Base-by-base conservation (phyloP, 2,888 invertebrate species). In the Drosophila picticornis region DNA sequence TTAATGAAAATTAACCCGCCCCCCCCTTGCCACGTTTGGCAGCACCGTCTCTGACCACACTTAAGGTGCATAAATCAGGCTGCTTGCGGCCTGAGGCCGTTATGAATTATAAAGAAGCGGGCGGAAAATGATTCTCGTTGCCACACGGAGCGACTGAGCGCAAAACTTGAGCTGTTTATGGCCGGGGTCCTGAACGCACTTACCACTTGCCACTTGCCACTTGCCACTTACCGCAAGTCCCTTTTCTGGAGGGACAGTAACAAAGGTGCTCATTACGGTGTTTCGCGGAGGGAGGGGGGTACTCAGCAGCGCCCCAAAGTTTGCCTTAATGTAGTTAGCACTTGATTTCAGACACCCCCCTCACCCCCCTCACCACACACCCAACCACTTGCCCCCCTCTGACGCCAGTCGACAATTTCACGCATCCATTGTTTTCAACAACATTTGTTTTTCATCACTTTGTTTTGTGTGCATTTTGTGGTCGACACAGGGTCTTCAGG, bases 371-470 rank as follows among this genome's bases (percentile, higher is more conserved):
- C 34, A 31, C 31, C 38, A 11, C 27, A 25, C 16, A 43, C 22
- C 6, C 43, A 43, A 2, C 7, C 11, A 9, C 2, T 6, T 10
- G 13, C 34, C 11, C 29, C 36, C 10, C 46, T 25, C 6, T 13
- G 38, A 13, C 60, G n/a, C 13, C 22, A 32, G 71, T 75, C 80
- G 63, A 79, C 83, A 79, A 81, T 85, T 88, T 85, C 74, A 83
- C 84, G 84, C 78, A 75, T 82, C 82, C 86, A 84, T 86, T 86
- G 88, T 75, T 78, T 77, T 65, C 72, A 81, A 56, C 78, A 88
- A 88, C 88, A 86, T 86, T 86, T 88, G 86, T 82, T 88, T 86
- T 88, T 86, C 86, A 88, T 88, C 88, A 88, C 88, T 84, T 73
- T 84, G 85, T 81, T 79, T 84, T 81, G 75, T 75, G 76, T 80